Conservation (phyloP, 2,888 invertebrate species). For the Eremobia ochroleuca region DNA sequence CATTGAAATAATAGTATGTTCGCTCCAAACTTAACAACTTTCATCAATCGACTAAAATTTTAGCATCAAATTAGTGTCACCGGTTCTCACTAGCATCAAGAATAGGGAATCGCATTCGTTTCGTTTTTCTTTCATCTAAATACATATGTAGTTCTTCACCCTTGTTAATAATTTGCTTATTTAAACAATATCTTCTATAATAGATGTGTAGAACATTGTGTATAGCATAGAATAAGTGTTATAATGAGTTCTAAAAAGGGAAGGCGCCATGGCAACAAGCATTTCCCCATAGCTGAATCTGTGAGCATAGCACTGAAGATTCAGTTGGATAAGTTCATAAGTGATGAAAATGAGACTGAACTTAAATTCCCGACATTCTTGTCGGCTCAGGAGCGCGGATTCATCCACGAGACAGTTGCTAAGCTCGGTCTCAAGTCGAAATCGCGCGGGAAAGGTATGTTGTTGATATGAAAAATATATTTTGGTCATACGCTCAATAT, state of each 20-base stretch:
- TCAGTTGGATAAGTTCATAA: constrained; percentile 87
- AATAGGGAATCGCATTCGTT: constrained; percentile 30
- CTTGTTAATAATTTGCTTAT: constrained; percentile 49
- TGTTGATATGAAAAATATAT: constrained; percentile 31
- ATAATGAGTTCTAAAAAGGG: constrained; percentile 87
- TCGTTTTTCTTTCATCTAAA: constrained; percentile 56
- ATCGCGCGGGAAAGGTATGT: constrained; percentile 94
- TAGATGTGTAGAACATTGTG: constrained; percentile 43
- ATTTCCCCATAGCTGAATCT: constrained; percentile 88
- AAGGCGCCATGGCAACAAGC: constrained; percentile 85
- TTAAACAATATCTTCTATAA: constrained; percentile 57
- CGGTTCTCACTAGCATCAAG: constrained; percentile 22
- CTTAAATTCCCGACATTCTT: constrained; percentile 94
- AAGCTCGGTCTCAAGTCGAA: constrained; percentile 94
- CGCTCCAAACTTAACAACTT: neutral
- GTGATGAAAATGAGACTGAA: constrained; percentile 88
- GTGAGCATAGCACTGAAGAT: constrained; percentile 89
- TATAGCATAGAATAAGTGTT: constrained; percentile 20
- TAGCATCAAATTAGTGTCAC: neutral
- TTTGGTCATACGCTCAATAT: constrained; percentile 14
- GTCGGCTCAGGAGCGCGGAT: constrained; percentile 95
- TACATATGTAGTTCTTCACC: constrained; percentile 9
- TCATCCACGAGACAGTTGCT: constrained; percentile 94
- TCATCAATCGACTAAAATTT: constrained; percentile 29
- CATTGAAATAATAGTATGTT: neutral